Base-by-base conservation (phyloP, 2,888 invertebrate species). In the Andrena minutula region DNA sequence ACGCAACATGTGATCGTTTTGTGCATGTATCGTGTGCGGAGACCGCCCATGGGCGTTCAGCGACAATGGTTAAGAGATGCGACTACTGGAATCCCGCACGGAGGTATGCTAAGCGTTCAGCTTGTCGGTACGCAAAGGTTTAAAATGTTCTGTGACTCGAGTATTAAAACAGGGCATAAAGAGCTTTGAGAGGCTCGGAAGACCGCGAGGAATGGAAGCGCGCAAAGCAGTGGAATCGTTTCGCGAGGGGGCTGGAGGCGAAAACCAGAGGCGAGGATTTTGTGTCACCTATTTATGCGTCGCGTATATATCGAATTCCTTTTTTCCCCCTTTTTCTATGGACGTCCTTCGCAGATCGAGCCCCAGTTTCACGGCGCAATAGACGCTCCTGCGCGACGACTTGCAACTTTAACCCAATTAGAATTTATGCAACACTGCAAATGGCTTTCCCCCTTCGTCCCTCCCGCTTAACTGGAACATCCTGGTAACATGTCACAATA, bases 381-480 rank as follows among this genome's bases (percentile, higher is more conserved):
- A 75, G 32, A 71, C 49, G 70, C 65, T 63, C 56, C 69, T 65
- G 53, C 32, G 23, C 51, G 23, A 12, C 41, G 64, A 74, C 82
- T 76, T 47, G 72, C 8, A 53, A 69, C 28, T 82, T 76, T 69
- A 72, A 81, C 81, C 81, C 73, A 82, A 82, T 82, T 81, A 70
- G 47, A 76, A 80, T 80, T 78, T 74, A 74, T 41, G 73, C 73
- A 64, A 73, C 63, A 51, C n/a, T 51, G 51, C 30, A 16, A 28
- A 20, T 1, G 49, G 20, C 10, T 49, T 65, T 51, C n/a, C 23
- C 1, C 7, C 1, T 12, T 12, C 7, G 2, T 32, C 20, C 47
- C 16, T 53, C 30, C 28, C 35, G 2, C 47, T n/a, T 41, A 35
- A 53, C 32, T 20, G 5, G 23, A n/a, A 23, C 35, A 20, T 56